A percentile compares a stretch with the other conserved stretches of the same genome.
These are phyloP conservation scores for Frieseomelitta varia DNA, from an alignment of 1,140 invertebrate genomes.

Conservation along the genomic window DNA sequence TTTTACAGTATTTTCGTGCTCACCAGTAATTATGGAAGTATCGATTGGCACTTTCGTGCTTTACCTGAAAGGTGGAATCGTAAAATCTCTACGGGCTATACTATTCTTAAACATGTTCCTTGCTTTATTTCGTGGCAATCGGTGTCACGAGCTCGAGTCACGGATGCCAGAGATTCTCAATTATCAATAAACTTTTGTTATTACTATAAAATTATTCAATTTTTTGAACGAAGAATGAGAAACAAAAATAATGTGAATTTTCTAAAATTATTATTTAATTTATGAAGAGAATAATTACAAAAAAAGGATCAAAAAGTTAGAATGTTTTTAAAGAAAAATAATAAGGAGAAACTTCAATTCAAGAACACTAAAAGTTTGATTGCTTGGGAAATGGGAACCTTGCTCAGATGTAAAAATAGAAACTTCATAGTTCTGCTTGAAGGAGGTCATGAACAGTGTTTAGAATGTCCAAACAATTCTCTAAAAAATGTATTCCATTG, in stretches of 20 bases:
- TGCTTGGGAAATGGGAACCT: not conserved
- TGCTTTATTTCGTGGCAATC: conserved; percentile 30
- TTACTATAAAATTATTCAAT: not conserved
- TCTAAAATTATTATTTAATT: no score
- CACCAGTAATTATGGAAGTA: conserved; percentile 18
- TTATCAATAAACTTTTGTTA: not conserved
- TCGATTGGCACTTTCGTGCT: conserved; percentile 36
- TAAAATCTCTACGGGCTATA: conserved; percentile 24
- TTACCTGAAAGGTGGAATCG: conserved; percentile 28
- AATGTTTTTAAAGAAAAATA: not conserved
- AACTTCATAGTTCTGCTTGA: conserved; percentile 24
- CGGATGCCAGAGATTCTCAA: conserved; percentile 30
- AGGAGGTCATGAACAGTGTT: not conserved
- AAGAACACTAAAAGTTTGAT: not conserved
- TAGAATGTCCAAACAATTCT: not conserved
- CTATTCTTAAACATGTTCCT: conserved; percentile 29
- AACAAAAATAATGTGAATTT: not conserved
- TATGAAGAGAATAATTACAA: not conserved
- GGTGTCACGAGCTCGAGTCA: conserved; percentile 26
- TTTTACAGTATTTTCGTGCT: conserved; percentile 14
- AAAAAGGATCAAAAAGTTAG: not conserved
- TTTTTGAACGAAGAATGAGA: not conserved
- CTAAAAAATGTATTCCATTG: conserved; percentile 23
- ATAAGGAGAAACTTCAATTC: not conserved
- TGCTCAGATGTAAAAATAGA: conserved; percentile 32